phyloP scores from a whole-genome alignment of 2,888 invertebrate species.

The Capitulum mitella region DNA sequence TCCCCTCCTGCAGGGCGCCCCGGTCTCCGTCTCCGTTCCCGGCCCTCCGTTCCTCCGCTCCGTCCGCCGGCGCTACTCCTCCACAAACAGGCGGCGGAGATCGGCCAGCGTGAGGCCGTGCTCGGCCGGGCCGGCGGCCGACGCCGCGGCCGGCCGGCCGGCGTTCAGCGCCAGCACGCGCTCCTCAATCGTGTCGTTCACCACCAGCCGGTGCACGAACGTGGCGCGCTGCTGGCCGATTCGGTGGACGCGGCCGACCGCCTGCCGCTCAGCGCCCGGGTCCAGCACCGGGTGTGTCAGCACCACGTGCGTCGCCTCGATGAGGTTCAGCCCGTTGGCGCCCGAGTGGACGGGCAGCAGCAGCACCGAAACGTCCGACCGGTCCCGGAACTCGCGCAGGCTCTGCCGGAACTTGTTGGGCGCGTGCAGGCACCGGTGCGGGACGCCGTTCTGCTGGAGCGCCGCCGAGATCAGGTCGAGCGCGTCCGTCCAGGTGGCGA shows the following conservation, averaged over 20 bases:
- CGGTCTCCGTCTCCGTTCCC: no score
- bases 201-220: conserved; percentile 61
- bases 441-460: conserved; percentile 51
- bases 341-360: conserved; percentile 61
- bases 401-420: conserved; percentile 45
- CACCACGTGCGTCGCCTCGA: conserved; percentile 69
- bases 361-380: conserved; percentile 47
- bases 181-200: conserved; percentile 60
- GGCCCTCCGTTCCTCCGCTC: no score
- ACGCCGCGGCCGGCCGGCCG: conserved; percentile 57
- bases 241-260: conserved; percentile 67
- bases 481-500: conserved; percentile 54
- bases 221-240: conserved; percentile 70
- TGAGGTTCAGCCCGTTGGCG: conserved; percentile 68
- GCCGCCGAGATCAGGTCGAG: conserved; percentile 50
- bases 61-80: no score
- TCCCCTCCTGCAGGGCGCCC: no score
- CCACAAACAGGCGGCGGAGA: conserved; percentile 64
- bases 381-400: conserved; percentile 48
- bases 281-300: conserved; percentile 66
- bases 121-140: conserved; percentile 61
- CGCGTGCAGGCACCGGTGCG: conserved; percentile 42
- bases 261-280: conserved; percentile 64
- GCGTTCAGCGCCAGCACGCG: conserved; percentile 47
- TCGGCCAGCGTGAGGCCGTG: conserved; percentile 68